Base-by-base conservation (phyloP, 1,140 invertebrate species). In the Mercenaria mercenaria region DNA sequence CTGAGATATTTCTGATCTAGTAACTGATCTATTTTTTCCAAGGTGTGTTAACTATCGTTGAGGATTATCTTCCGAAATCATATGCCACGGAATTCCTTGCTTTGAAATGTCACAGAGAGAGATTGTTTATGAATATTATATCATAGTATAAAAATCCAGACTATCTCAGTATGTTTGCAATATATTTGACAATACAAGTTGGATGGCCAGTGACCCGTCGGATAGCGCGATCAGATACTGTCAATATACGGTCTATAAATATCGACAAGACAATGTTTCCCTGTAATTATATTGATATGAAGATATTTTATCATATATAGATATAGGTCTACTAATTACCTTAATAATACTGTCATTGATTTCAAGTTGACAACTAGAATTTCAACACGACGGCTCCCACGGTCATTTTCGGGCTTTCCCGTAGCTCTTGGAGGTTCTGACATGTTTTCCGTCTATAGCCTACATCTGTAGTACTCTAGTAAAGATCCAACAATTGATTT, bases 211-310 rank as follows among this genome's bases (percentile, higher is more conserved):
- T 56, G 76, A 79, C 76, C 76, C 76, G 76, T 56, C 1, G 15
- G 4, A 59, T 37, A 34, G 26, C n/a, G 26, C 11, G 47, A 79
- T 79, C 76, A n/a, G 76, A 79, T 79, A 79, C 0, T 79, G 76
- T 79, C 76, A 79, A 32, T 79, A 15, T 79, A 79, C 32, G 76
- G 43, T 18, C 32, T 56, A 79, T 79, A 79, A 79, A 79, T 79
- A 79, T 56, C 29, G 13, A 18, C 18, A 23, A 34, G 47, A 79
- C 76, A 79, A 56, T 52, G 47, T 50, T 34, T 41, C 8, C 11
- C 20, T 41, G 10, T 52, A 32, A 52, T 52, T 79, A 56, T 34
- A 79, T 52, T 52, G 47, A 52, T 37, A 50, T 34, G 76, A 32
- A 26, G 76, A 79, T 79, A 56, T n/a, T 37, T 56, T 34, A 56